phyloP scores from a whole-genome alignment of 2,797 vertebrate species.

The Clarias pachynema region DNA sequence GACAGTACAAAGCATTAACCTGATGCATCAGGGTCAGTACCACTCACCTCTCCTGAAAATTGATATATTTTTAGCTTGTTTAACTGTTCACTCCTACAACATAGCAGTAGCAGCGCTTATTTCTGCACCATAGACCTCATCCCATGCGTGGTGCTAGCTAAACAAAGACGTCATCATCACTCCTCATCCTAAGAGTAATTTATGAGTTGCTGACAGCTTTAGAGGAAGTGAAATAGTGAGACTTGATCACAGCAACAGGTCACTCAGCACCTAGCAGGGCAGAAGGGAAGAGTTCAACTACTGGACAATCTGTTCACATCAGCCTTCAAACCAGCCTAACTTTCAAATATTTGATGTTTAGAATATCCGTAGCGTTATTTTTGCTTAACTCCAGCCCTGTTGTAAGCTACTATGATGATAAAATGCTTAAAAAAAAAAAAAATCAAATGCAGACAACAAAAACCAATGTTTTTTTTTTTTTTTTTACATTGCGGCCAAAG shows the following conservation, averaged over 20 bases:
- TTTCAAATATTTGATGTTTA: conserved; percentile 16
- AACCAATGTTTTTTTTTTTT: too few species aligned
- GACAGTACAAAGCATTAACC: conserved; percentile 64
- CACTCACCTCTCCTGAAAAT: conserved; percentile 48
- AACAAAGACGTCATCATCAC: conserved; percentile 72
- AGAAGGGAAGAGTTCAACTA: conserved; percentile 52
- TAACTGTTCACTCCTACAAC: conserved; percentile 58
- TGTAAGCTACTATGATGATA: too few species aligned
- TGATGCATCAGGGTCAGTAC: conserved; percentile 60
- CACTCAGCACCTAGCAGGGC: conserved; percentile 66
- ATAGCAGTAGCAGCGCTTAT: conserved; percentile 49
- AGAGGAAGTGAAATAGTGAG: conserved; percentile 70
- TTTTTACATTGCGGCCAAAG: neutral
- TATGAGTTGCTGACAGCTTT: conserved; percentile 80
- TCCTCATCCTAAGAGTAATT: conserved; percentile 70
- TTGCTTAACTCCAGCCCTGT: neutral
- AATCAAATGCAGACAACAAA: too few species aligned
- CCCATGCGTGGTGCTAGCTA: conserved; percentile 59
- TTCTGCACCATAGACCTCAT: conserved; percentile 49
- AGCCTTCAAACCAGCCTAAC: conserved; percentile 9
- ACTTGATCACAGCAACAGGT: conserved; percentile 73
- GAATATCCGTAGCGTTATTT: conserved; percentile 30
- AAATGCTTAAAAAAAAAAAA: neutral
- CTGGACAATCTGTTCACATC: conserved; percentile 45
- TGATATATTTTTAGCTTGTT: conserved; percentile 38